Evolutionary conservation across 2,113 vertebrate genomes (phyloP).

Genomic region (Origma solitaria): DNA sequence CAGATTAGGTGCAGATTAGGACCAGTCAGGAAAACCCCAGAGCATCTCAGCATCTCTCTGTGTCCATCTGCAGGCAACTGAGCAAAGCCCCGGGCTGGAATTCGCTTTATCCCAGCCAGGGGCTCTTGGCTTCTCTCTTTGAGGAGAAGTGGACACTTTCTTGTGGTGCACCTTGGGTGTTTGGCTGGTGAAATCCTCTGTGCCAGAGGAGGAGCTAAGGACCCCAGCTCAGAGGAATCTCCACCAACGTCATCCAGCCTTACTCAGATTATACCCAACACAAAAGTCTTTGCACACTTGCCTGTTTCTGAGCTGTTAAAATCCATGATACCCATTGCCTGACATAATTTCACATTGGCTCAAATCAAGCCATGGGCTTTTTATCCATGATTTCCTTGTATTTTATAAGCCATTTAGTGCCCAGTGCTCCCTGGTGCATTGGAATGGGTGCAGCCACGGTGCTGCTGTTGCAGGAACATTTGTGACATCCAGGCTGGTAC

Average conservation of each 20-base stretch:
- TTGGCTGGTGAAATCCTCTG: neutral
- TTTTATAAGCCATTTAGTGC: neutral
- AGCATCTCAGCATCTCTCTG: neutral
- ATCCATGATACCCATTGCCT: accelerated
- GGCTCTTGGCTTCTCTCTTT: neutral
- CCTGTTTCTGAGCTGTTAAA: neutral
- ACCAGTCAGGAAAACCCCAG: neutral
- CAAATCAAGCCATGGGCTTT: neutral
- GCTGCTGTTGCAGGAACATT: neutral
- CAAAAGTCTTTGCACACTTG: neutral
- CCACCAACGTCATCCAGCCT: neutral
- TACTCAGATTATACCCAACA: neutral
- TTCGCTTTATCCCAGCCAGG: neutral
- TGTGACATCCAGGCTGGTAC: neutral
- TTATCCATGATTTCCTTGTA: accelerated
- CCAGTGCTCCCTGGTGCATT: neutral
- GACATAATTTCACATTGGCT: accelerated
- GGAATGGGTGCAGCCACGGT: neutral
- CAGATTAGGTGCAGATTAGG: no score
- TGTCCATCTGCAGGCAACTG: neutral
- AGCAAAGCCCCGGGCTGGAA: neutral
- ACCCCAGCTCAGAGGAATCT: neutral
- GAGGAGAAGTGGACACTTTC: neutral
- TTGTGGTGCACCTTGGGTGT: neutral
- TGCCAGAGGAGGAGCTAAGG: neutral